Conservation (phyloP, 2,888 invertebrate genomes). For the Nomada fabriciana region DNA sequence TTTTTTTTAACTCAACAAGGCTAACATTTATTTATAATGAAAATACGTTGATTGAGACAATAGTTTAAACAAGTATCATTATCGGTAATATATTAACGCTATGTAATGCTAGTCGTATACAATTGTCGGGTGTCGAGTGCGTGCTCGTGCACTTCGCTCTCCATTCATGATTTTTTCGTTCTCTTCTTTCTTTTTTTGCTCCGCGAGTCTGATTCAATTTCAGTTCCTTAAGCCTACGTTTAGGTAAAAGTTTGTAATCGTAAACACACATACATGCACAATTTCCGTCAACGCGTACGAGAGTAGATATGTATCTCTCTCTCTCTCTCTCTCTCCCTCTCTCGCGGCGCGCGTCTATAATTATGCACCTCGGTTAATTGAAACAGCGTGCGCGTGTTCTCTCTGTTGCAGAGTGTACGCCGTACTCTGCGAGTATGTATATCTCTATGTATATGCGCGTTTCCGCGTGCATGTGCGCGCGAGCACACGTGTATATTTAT, state of each 20-base stretch:
- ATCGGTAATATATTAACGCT: conserved; percentile 84
- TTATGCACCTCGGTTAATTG: conserved; percentile 54
- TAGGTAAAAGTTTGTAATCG: conserved; percentile 68
- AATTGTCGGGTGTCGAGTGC: conserved; percentile 81
- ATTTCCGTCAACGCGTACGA: conserved; percentile 39
- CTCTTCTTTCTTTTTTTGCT: background rate
- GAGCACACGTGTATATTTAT: background rate
- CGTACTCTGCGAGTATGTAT: background rate
- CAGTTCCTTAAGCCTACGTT: conserved; percentile 70
- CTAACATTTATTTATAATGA: conserved; percentile 85
- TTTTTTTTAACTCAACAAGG: conserved; percentile 84
- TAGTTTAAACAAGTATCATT: conserved; percentile 84
- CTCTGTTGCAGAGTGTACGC: conserved; percentile 5
- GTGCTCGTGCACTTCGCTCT: conserved; percentile 25
- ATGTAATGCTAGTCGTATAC: conserved; percentile 84
- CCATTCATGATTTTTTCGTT: conserved; percentile 40
- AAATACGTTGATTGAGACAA: conserved; percentile 85
- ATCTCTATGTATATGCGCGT: background rate
- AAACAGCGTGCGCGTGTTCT: conserved; percentile 50
- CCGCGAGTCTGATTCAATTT: background rate
- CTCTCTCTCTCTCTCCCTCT: background rate
- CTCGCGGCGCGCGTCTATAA: conserved; percentile 47
- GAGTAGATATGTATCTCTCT: too few relatives aligned
- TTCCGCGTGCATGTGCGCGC: background rate
- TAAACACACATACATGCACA: conserved; percentile 82